Base-by-base conservation (phyloP, 2,113 vertebrate species). In the Triplophysa tibetana region DNA sequence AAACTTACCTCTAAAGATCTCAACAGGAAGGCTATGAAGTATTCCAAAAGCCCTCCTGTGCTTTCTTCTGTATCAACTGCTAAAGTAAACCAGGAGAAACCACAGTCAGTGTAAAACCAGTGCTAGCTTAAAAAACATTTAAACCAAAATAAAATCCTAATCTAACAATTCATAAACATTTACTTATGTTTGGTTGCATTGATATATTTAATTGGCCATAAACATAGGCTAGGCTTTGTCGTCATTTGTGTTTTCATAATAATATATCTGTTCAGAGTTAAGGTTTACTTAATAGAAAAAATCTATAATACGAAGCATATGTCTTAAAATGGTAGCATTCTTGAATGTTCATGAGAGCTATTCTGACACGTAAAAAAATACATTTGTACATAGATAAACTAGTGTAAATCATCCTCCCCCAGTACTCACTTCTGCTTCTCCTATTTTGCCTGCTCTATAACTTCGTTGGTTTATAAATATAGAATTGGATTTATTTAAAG, bases 1-100 rank as follows among this genome's bases (percentile, higher is more conserved):
- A 99, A 96, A 94, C 90, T 98, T 84, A 96, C 96, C 82, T 93
- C 89, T 11, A 94, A 95, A 88, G 94, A 95, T 90, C 90, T 94
- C 85, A 92, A 92, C 79, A 95, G 93, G 92, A 96, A 96, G 88
- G 94, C 94, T 93, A 91, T 92, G 91, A 90, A 86, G 77, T 95
- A 97, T 91, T 93, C 94, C 95, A 90, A 94, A 93, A 92, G 93
- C 92, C 80, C 93, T 94, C 0, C 92, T 93, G 3, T 90, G 90
- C 86, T 90, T 94, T 79, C 73, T 88, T 77, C 84, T 88, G 70
- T 88, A 86, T 58, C 92, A 94, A 75, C 95, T 95, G 80, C 94
- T 94, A 6, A 93, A 96, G 85, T 95, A 96, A 88, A 87, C 86
- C 86, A 91, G 88, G 0, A 93, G 93, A 88, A 96, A 93, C 85